Evolutionary conservation across 2,888 invertebrate genomes (phyloP), one percentile per base, ranked within the genome.

Genomic region (Cheilosia scutellata): DNA sequence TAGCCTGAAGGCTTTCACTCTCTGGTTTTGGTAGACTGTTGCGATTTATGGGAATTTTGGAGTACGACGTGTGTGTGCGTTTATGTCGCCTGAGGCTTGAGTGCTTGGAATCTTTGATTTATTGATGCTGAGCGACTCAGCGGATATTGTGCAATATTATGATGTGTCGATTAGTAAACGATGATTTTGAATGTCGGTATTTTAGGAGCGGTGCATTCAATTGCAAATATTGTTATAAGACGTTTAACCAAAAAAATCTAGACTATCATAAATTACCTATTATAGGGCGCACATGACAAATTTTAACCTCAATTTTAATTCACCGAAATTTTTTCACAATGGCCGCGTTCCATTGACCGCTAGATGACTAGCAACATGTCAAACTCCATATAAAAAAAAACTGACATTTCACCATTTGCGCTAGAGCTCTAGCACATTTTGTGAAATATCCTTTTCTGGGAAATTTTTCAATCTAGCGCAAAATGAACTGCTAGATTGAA

Each of bases 31-130:
- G 20, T 31, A 55, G 68, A 65, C 44, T 25, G 63, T 51, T 31
- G 75, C 74, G 62, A 57, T 74, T 70, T 74, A 74, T 63, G 57
- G 62, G 57, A 49, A 62, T 72, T 62, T 62, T 68, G 16, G 33
- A 68, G 83, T 68, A 37, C 25, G 31, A 57, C 33, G 13, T 13
- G 13, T 9, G 42, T 62, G 27, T 76, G 65, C 9, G 16, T 25
- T 58, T 55, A 13, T 16, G 68, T 83, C 60, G 66, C 77, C 66
- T 62, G n/a, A 49, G 49, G 57, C 63, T 63, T 62, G 55, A 68
- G 62, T 66, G 71, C 62, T 42, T 71, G 60, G 33, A 72, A 63
- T 72, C 58, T 66, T 62, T 77, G 66, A 83, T 83, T 78, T 62
- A 65, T 72, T 70, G 72, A 47, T 47, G 66, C 33, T 75, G 11